These are phyloP conservation scores for Lepidurus arcticus DNA, from an alignment of 1,140 invertebrate genomes.

Conservation along the genomic window DNA sequence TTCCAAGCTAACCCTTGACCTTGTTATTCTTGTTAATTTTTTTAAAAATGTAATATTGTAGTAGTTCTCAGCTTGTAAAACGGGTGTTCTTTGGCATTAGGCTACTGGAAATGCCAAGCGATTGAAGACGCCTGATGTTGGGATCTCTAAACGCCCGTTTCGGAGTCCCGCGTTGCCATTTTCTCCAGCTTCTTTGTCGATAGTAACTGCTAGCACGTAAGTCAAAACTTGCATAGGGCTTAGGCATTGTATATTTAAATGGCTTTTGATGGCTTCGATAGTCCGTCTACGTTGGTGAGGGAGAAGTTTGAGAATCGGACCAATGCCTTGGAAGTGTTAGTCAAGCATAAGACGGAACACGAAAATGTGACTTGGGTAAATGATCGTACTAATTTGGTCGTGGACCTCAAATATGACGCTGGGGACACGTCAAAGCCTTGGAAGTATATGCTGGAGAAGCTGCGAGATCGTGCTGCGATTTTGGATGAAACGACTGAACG, in stretches of 20 bases:
- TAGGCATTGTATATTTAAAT: not conserved
- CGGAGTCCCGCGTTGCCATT: constrained; percentile 34
- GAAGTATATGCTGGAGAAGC: constrained; percentile 54
- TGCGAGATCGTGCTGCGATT: constrained; percentile 46
- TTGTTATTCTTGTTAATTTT: not conserved
- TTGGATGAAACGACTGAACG: constrained; percentile 42
- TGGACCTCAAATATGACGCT: constrained; percentile 22
- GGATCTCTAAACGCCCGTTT: not conserved
- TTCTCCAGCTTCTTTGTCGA: constrained; percentile 30
- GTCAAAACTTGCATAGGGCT: not conserved
- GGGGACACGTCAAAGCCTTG: constrained; percentile 37
- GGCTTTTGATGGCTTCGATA: not conserved
- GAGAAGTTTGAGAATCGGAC: constrained; percentile 51
- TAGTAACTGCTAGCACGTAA: not conserved
- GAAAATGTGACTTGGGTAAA: constrained; percentile 38
- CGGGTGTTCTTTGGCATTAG: not conserved
- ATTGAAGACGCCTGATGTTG: not conserved
- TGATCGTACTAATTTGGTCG: not conserved
- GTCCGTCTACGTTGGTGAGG: constrained; percentile 44
- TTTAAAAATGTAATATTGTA: not conserved
- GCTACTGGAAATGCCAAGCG: not conserved
- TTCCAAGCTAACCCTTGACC: not conserved
- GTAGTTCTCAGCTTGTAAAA: constrained; percentile 2
- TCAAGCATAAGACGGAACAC: constrained; percentile 43
- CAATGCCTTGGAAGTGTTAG: constrained; percentile 52